phyloP scores from a whole-genome alignment of 2,888 invertebrate species.

The Diaprepes abbreviatus region DNA sequence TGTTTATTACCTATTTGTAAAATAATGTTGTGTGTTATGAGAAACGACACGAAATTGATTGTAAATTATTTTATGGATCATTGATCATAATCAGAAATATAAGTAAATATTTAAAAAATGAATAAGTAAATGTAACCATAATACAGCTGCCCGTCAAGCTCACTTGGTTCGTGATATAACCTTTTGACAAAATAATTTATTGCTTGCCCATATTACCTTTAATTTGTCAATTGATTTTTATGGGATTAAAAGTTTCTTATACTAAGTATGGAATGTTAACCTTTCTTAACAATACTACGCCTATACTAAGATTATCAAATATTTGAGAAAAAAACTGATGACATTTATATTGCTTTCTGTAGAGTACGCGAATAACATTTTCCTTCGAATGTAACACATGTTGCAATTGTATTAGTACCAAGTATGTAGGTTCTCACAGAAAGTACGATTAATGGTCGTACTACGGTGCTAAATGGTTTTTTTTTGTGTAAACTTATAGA shows the following conservation, averaged over 20 bases:
- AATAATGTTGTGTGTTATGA: conserved; percentile 9
- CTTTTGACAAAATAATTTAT: conserved; percentile 28
- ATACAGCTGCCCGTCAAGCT: conserved; percentile 14
- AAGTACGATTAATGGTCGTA: conserved; percentile 42
- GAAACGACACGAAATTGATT: conserved; percentile 17
- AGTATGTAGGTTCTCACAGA: conserved; percentile 46
- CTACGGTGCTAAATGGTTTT: conserved; percentile 45
- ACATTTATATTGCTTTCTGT: conserved; percentile 44
- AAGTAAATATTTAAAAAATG: conserved; percentile 14
- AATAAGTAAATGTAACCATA: conserved; percentile 6
- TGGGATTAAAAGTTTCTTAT: not conserved
- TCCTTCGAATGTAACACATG: conserved; percentile 43
- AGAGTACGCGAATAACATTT: conserved; percentile 32
- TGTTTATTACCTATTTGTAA: conserved; percentile 12
- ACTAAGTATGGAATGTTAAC: conserved; percentile 36
- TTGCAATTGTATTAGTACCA: conserved; percentile 44
- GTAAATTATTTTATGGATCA: conserved; percentile 28
- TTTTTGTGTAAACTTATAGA: conserved; percentile 41
- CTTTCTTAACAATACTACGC: conserved; percentile 38
- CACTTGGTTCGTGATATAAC: conserved; percentile 2
- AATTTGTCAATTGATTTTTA: conserved; percentile 30
- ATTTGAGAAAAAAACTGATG: conserved; percentile 45
- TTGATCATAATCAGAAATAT: conserved; percentile 23
- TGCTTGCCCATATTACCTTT: conserved; percentile 14
- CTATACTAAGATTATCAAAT: conserved; percentile 46